Base-by-base conservation (phyloP, 2,888 invertebrate species). In the Osmoderma eremita region DNA sequence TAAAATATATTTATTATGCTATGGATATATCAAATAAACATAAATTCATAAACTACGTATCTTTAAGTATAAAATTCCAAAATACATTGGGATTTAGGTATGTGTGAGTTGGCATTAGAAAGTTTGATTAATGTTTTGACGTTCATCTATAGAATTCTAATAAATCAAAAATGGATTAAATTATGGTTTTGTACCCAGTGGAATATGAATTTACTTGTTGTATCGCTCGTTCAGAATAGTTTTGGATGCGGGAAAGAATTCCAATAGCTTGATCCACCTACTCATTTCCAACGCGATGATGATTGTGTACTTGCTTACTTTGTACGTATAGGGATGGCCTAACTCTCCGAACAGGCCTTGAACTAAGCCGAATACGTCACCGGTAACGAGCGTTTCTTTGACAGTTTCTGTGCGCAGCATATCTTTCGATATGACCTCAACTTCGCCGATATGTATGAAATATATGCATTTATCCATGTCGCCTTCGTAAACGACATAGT, bases 381-480 rank as follows among this genome's bases (percentile, higher is more conserved):
- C 71, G 2, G 65, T 42, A 5, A 6, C 20, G 20, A 72, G 65
- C 4, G 36, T 65, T 6, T 67, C 54, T n/a, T 72, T 68, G 53
- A 71, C 69, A 22, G 56, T 68, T 48, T 73, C 74, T 1, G 24
- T 50, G 20, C 70, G 69, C 17, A 73, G 13, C 6, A 65, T 70
- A 36, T 75, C 74, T 63, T 74, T 69, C 12, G 69, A 53, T 12
- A 76, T 61, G 5, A 68, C 72, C 12, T 70, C 67, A 0, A 77
- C 69, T 53, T 70, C 67, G 0, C 78, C 78, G 30, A 67, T 66
- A 53, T 78, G 73, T 3, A 78, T 69, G 49, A 78, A 78, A 50
- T 77, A 78, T 76, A 78, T 77, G 24, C 69, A 69, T 10, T 69
- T 67, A 42, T 77, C 74, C 6, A 73, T 72, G 42, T 77, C 76